Base-by-base conservation (phyloP, 1,140 invertebrate species). In the Brachionus calyciflorus region DNA sequence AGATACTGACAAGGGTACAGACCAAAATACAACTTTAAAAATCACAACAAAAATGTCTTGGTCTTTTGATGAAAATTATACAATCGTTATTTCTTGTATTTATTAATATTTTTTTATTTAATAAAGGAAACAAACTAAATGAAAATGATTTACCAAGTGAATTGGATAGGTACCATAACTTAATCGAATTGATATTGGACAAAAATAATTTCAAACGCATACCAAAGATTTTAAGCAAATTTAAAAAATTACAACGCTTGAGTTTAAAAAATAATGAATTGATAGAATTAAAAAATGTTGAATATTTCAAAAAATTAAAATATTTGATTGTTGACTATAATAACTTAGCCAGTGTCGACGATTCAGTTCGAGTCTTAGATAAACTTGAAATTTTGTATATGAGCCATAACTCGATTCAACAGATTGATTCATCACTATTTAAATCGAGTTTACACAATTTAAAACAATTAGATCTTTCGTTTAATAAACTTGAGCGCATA, bases 261-360 rank as follows among this genome's bases (percentile, higher is more conserved):
- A 51, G 46, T n/a, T n/a, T 55, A 2, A 49, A 40, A 10, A 49
- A 55, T 21, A 73, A 73, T 73, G 26, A 55, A 33, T 21, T 73
- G 10, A 24, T 41, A 28, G 69, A 73, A 26, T 33, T 73, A 40
- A 73, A 73, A 41, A 33, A 73, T n/a, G 37, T 73, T 3, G 69
- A 73, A 49, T 55, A 5, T 33, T 73, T 73, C n/a, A 73, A 73
- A 73, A 17, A 26, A 14, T 55, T 73, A 14, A 73, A 49, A 49
- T 55, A 33, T 3, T 55, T 73, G 28, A 40, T 19, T n/a, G 12
- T 73, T 12, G 69, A 73, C 30, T 26, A 73, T 9, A 73, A 73
- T 41, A n/a, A 17, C 17, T 37, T 73, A 30, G 40, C 69, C 4
- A 12, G 26, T 26, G 19, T 73, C 5, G 69, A 73, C 17, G 69